A percentile compares a stretch with the other conserved stretches of the same genome.
Evolutionary conservation across 2,888 invertebrate genomes (phyloP).

Genomic region (Diaprepes abbreviatus): DNA sequence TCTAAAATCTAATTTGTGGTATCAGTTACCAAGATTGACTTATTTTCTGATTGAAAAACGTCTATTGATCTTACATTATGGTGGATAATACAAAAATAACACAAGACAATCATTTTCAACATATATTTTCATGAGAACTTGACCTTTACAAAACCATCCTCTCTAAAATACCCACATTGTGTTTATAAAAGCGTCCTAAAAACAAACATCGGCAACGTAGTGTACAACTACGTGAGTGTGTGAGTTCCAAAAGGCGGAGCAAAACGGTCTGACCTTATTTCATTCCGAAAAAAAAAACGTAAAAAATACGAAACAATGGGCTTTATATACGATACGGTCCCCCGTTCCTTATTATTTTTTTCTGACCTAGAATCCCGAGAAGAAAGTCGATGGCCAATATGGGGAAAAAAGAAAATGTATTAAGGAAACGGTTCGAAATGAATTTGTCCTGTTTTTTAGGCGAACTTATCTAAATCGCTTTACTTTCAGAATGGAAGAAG

Average conservation of each 20-base stretch:
- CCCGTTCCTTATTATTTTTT: conserved; percentile 15
- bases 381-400: conserved; percentile 15
- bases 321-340: conserved; percentile 3
- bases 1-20: too few species aligned
- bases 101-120: not conserved
- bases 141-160: conserved; percentile 7
- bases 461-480: conserved; percentile 12
- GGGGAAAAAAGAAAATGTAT: conserved; percentile 6
- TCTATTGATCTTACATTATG: not conserved
- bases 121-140: conserved; percentile 17
- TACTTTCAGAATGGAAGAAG: conserved; percentile 1
- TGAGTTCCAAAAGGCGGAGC: conserved; percentile 6
- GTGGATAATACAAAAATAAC: not conserved
- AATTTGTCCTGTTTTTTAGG: conserved; percentile 27
- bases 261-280: conserved; percentile 33
- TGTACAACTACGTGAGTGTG: not conserved
- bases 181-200: conserved; percentile 4
- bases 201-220: not conserved
- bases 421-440: conserved; percentile 16
- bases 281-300: conserved; percentile 3
- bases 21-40: too few species aligned
- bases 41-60: not conserved
- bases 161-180: conserved; percentile 1
- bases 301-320: conserved; percentile 22
- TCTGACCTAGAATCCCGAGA: conserved; percentile 22